phyloP scores from a whole-genome alignment of 35 echinoderm and acorn worm species.

The Hemicentrotus pulcherrimus region DNA sequence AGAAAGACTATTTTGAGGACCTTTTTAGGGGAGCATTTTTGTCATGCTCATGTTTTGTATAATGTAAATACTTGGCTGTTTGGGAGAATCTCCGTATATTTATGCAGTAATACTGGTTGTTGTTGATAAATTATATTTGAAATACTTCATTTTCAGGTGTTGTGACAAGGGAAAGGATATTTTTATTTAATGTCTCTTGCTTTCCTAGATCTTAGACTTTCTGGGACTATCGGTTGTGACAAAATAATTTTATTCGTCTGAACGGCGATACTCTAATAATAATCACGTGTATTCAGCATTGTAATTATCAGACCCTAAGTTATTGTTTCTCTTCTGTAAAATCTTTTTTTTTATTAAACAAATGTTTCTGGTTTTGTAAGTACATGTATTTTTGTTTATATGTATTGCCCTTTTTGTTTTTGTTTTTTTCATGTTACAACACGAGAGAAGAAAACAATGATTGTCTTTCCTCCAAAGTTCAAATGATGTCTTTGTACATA shows the following conservation, averaged over 20 bases:
- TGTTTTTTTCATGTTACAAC: not conserved
- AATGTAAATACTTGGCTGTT: slow-evolving; percentile 5
- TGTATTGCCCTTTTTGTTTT: slow-evolving; percentile 1
- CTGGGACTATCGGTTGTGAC: not conserved
- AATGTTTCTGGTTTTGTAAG: not conserved
- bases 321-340: not conserved
- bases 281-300: not conserved
- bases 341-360: not conserved
- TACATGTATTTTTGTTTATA: slow-evolving; percentile 6
- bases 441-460: not conserved
- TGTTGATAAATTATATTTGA: not conserved
- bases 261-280: slow-evolving; percentile 1
- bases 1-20: not conserved
- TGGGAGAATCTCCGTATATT: not conserved
- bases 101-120: not conserved
- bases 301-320: slow-evolving; percentile 10
- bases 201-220: not conserved
- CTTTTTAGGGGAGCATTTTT: slow-evolving; percentile 11
- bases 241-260: not conserved
- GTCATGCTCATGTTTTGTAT: slow-evolving; percentile 18
- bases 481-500: slow-evolving; percentile 42
- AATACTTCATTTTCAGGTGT: not conserved
- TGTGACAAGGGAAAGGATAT: not conserved
- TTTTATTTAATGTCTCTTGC: not conserved
- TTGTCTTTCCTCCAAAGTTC: slow-evolving; percentile 35